Conservation (phyloP, 2,113 vertebrate species). For the Microcebus lehilahytsara region DNA sequence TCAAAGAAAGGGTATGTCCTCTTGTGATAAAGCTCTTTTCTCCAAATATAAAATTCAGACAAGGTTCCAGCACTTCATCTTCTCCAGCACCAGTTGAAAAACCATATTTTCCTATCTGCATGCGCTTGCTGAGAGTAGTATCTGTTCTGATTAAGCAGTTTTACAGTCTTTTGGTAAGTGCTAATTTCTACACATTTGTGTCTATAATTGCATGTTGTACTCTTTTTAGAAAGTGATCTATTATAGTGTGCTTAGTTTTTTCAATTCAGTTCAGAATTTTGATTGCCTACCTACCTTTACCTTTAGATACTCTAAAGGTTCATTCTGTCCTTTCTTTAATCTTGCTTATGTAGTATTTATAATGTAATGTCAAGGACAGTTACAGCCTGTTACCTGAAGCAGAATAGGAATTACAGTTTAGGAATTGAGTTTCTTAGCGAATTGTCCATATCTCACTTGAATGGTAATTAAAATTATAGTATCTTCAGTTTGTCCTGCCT, state of each 20-base stretch:
- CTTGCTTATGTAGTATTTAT: constrained; percentile 4
- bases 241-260: neutral
- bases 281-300: neutral
- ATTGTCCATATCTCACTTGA: neutral
- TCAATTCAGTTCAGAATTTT: constrained; percentile 2
- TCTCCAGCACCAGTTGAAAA: constrained; percentile 97
- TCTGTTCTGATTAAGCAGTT: constrained; percentile 99
- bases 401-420: neutral
- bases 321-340: neutral
- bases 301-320: neutral
- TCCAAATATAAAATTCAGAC: constrained; percentile 99
- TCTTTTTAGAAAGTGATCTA: neutral
- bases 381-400: neutral
- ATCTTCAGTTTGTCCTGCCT: neutral
- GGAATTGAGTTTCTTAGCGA: neutral
- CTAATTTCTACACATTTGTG: neutral
- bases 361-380: neutral
- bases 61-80: constrained; percentile 91
- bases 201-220: neutral
- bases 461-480: neutral
- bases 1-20: constrained; percentile 98
- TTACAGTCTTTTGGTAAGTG: constrained; percentile 95
- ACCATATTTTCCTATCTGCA: constrained; percentile 99
- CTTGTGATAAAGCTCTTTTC: constrained; percentile 99
- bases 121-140: constrained; percentile 97